These are phyloP conservation scores for Nyleta sp. DNA, from an alignment of 2,888 invertebrate genomes.

Conservation along the genomic window DNA sequence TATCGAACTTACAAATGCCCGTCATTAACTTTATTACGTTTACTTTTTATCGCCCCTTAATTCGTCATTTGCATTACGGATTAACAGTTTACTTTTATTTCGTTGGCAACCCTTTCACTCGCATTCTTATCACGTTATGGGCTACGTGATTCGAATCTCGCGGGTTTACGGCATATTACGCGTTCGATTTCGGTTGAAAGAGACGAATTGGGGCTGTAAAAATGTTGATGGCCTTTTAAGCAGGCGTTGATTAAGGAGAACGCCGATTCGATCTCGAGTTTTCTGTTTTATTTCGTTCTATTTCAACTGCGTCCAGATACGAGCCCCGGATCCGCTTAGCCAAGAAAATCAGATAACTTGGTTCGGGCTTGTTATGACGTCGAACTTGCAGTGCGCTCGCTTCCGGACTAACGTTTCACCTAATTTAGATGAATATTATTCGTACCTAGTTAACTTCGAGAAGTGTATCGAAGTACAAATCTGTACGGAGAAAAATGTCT, in stretches of 20 bases:
- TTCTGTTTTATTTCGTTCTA: slow-evolving; percentile 8
- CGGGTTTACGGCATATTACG: slow-evolving; percentile 12
- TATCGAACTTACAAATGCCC: slow-evolving; percentile 32
- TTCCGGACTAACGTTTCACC: slow-evolving; percentile 22
- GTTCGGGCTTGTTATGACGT: slow-evolving; percentile 25
- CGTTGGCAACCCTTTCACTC: slow-evolving; percentile 23
- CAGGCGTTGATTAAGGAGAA: slow-evolving; percentile 29
- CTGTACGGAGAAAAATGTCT: too few relatives aligned
- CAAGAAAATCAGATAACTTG: slow-evolving; percentile 36
- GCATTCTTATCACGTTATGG: slow-evolving; percentile 52
- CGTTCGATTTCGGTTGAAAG: slow-evolving; percentile 24
- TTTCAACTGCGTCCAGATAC: not conserved
- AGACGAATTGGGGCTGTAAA: slow-evolving; percentile 40
- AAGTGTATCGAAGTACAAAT: too few relatives aligned
- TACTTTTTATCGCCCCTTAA: slow-evolving; percentile 37
- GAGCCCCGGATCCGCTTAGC: slow-evolving; percentile 15
- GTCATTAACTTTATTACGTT: slow-evolving; percentile 40
- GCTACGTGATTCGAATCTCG: slow-evolving; percentile 44
- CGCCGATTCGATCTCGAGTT: slow-evolving; percentile 20
- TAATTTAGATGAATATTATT: slow-evolving; percentile 29
- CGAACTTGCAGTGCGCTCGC: slow-evolving; percentile 9
- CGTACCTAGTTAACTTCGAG: slow-evolving; percentile 20
- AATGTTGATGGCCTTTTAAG: slow-evolving; percentile 43
- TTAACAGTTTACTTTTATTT: slow-evolving; percentile 33
- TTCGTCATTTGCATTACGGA: slow-evolving; percentile 41